A percentile compares a stretch with the other conserved stretches of the same genome.
Evolutionary conservation across 2,888 invertebrate species (phyloP).

Genomic region (Abrostola triplasia): DNA sequence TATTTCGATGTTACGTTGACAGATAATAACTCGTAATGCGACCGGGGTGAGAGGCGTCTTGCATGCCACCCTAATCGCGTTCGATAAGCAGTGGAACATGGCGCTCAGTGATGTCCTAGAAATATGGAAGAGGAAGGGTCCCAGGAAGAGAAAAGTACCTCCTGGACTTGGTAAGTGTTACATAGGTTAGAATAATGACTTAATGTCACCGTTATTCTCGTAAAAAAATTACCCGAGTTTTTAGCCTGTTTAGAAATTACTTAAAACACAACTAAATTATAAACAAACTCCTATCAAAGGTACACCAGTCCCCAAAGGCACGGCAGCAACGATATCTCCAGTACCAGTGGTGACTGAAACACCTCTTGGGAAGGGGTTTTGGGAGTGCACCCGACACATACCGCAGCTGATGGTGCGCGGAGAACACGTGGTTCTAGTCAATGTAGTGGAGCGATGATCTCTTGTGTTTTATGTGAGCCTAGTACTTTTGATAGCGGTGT

Average conservation of each 20-base stretch:
- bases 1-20: constrained; percentile 45
- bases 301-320: constrained; percentile 74
- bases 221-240: neutral
- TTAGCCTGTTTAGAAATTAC: neutral
- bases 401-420: constrained; percentile 92
- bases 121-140: constrained; percentile 91
- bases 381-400: constrained; percentile 91
- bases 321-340: constrained; percentile 80
- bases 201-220: too few relatives aligned
- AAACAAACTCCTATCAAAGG: constrained; percentile 60
- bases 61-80: constrained; percentile 93
- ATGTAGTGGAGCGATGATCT: constrained; percentile 71
- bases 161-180: constrained; percentile 85
- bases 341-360: constrained; percentile 88
- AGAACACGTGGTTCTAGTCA: constrained; percentile 91
- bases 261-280: neutral
- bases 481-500: constrained; percentile 34
- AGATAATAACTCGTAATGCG: constrained; percentile 93
- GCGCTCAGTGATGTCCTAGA: constrained; percentile 95
- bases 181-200: neutral
- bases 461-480: constrained; percentile 36
- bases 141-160: constrained; percentile 88
- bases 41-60: constrained; percentile 92
- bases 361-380: constrained; percentile 89
- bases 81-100: constrained; percentile 98